phyloP scores from a whole-genome alignment of 92 coral and sea anemone species.

The Epizoanthus rinbou region DNA sequence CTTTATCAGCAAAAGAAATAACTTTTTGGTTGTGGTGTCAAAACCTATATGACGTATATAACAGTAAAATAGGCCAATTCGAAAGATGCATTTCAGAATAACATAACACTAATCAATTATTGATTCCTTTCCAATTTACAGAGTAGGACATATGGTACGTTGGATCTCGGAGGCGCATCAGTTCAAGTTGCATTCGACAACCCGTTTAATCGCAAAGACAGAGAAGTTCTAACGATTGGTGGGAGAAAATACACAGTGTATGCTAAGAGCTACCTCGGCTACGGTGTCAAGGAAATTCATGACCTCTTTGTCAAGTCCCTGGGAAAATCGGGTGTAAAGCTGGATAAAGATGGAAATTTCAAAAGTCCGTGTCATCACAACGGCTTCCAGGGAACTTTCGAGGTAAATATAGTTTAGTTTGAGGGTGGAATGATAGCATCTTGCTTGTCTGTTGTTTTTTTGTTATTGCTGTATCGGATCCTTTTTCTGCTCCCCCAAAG shows the following conservation, averaged over 20 bases:
- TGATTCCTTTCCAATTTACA: background rate
- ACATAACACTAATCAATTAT: too few species aligned
- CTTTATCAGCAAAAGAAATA: too few species aligned
- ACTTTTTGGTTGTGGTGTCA: too few species aligned
- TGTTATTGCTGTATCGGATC: too few species aligned
- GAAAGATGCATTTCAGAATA: too few species aligned
- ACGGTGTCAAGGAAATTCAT: slow-evolving; percentile 35
- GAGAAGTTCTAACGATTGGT: background rate
- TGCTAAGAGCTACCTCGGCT: slow-evolving; percentile 46
- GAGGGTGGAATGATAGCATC: too few species aligned
- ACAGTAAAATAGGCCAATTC: too few species aligned
- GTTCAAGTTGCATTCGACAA: slow-evolving; percentile 32
- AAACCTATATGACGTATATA: too few species aligned
- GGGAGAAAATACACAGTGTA: slow-evolving; percentile 8
- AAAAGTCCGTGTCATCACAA: slow-evolving; percentile 48
- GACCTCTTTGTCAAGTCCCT: slow-evolving; percentile 33
- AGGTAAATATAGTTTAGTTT: background rate
- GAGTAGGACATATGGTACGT: slow-evolving; percentile 7
- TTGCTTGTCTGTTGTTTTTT: too few species aligned
- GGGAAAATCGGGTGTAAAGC: slow-evolving; percentile 1
- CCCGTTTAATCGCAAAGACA: background rate
- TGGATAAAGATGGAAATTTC: slow-evolving; percentile 25
- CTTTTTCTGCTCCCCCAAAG: too few species aligned
- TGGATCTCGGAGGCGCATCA: slow-evolving; percentile 51
- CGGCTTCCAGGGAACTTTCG: slow-evolving; percentile 33